phyloP scores from a whole-genome alignment of 2,888 invertebrate genomes.

The Achlya flavicornis region DNA sequence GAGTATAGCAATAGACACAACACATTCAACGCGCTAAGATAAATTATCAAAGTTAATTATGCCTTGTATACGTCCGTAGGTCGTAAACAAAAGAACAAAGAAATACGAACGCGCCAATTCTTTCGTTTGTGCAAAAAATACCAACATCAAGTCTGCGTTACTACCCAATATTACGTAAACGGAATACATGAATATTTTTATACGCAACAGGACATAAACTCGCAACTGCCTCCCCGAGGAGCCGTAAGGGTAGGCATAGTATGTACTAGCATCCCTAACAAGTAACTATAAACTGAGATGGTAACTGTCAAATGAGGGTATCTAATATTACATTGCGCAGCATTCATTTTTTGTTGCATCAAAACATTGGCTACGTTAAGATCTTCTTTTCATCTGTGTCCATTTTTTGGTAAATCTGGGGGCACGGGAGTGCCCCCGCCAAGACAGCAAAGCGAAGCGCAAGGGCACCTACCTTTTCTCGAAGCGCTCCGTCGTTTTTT shows the following conservation, averaged over 20 bases:
- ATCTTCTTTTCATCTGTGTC: too few relatives aligned
- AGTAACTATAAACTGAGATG: constrained; percentile 13
- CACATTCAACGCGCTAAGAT: background rate
- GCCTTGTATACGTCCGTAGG: background rate
- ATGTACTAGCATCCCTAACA: constrained; percentile 14
- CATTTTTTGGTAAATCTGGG: background rate
- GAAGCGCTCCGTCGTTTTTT: too few relatives aligned
- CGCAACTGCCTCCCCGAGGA: constrained; percentile 11
- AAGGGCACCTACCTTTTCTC: too few relatives aligned
- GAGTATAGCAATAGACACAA: too few relatives aligned
- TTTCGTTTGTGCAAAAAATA: constrained; percentile 25
- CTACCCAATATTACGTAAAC: constrained; percentile 38
- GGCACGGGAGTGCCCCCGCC: too few relatives aligned
- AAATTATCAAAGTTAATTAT: background rate
- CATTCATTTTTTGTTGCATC: background rate
- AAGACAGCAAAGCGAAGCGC: too few relatives aligned
- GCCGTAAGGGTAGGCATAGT: constrained; percentile 10
- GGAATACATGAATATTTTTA: constrained; percentile 53
- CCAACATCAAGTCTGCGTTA: constrained; percentile 25
- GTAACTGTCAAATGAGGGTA: constrained; percentile 6
- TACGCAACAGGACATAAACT: constrained; percentile 21
- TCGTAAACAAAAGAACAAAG: background rate
- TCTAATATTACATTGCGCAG: constrained; percentile 5
- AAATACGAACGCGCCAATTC: constrained; percentile 7
- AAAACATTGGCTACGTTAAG: background rate